Evolutionary conservation across 2,888 invertebrate species (phyloP).

Genomic region (Parelbella ahira): DNA sequence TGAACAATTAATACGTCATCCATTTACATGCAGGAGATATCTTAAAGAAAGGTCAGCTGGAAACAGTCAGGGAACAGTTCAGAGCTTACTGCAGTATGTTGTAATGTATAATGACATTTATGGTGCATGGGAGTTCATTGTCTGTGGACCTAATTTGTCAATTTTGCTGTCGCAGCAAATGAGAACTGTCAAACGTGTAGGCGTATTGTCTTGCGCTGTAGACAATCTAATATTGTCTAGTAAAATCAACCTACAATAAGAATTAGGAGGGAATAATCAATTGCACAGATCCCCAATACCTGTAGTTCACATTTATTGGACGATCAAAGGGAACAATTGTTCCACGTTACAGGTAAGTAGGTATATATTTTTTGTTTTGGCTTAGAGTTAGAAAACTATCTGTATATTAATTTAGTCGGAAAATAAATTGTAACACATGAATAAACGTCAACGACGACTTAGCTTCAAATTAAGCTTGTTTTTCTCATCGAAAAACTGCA

Average conservation of each 20-base stretch:
- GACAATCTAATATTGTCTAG: constrained; percentile 10
- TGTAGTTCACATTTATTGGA: background rate
- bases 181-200: constrained; percentile 13
- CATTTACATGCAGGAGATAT: no score
- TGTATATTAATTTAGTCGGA: no score
- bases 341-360: no score
- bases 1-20: no score
- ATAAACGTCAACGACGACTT: no score
- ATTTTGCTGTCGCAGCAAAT: constrained; percentile 1
- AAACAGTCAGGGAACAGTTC: constrained; percentile 13
- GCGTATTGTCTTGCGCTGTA: constrained; percentile 12
- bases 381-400: no score
- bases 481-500: no score
- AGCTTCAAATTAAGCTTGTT: no score
- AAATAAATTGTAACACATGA: no score
- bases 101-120: constrained; percentile 11
- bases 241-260: constrained; percentile 3
- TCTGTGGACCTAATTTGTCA: constrained; percentile 11
- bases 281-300: background rate
- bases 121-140: constrained; percentile 20
- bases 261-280: constrained; percentile 4
- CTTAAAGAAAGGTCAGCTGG: background rate
- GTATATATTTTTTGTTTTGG: no score
- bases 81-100: constrained; percentile 12
- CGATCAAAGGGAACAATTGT: background rate